These are phyloP conservation scores for Loris lydekkerianus DNA, from an alignment of 2,797 vertebrate species.

Conservation along the genomic window DNA sequence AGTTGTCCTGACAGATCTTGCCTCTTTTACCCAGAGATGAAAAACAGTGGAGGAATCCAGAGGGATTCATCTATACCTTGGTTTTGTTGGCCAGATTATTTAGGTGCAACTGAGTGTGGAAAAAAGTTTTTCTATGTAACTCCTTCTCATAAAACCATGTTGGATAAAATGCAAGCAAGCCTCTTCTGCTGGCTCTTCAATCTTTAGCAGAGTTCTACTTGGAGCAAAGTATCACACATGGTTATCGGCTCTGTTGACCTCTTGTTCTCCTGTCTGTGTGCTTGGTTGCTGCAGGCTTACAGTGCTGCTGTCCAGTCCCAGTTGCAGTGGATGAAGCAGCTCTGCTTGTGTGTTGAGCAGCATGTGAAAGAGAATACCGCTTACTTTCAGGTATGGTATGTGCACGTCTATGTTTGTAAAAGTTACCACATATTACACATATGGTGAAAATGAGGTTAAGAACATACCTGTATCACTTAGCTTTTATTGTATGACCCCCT, in stretches of 20 bases:
- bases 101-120: neutral
- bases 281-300: conserved; percentile 92
- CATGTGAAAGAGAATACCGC: conserved; percentile 96
- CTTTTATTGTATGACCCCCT: neutral
- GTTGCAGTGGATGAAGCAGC: conserved; percentile 97
- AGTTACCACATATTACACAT: no score
- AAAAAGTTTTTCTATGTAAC: conserved; percentile 20
- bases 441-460: neutral
- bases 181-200: conserved; percentile 18
- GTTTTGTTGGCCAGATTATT: conserved; percentile 43
- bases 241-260: neutral
- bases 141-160: conserved; percentile 1
- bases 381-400: conserved; percentile 94
- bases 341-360: conserved; percentile 97
- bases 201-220: neutral
- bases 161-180: conserved; percentile 38
- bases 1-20: neutral
- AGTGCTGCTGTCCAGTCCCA: conserved; percentile 97
- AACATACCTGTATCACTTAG: neutral
- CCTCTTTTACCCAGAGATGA: conserved; percentile 31
- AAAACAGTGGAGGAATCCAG: neutral
- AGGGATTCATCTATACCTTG: neutral
- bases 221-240: neutral
- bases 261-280: neutral
- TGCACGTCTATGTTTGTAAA: neutral